A percentile compares a stretch with the other conserved stretches of the same genome.
phyloP scores from a whole-genome alignment of 53 echinoderm and acorn worm genomes.

The Arbacia lixula region DNA sequence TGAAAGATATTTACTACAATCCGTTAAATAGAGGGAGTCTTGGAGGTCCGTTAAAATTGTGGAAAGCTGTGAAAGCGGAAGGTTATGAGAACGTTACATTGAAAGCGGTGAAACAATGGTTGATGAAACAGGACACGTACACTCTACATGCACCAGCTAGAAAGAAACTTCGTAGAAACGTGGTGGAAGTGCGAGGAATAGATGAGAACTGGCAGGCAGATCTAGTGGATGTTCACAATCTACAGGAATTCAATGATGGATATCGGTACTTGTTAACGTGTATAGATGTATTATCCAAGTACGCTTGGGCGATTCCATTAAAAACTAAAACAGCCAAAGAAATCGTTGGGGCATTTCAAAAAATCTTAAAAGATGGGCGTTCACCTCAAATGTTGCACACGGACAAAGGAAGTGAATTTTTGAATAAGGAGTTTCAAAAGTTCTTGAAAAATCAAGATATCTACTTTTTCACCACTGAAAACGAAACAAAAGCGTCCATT shows the following conservation, averaged over 20 bases:
- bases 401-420: conserved; percentile 63
- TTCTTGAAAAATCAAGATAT: conserved; percentile 36
- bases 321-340: conserved; percentile 53
- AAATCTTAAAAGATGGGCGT: conserved; percentile 18
- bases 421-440: conserved; percentile 51
- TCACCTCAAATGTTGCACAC: conserved; percentile 37
- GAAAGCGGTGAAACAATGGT: conserved; percentile 8
- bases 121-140: conserved; percentile 43
- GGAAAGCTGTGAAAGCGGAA: neutral
- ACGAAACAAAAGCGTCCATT: conserved; percentile 58
- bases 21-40: conserved; percentile 1
- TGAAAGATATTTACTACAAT: neutral
- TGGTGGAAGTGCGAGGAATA: conserved; percentile 53
- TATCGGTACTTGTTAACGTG: conserved; percentile 52
- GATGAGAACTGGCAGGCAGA: conserved; percentile 59
- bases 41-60: neutral
- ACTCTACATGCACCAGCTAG: conserved; percentile 48
- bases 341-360: conserved; percentile 33
- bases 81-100: conserved; percentile 1
- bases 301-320: conserved; percentile 28
- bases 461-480: conserved; percentile 54
- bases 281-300: conserved; percentile 61
- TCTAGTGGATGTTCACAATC: conserved; percentile 38
- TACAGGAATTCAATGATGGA: conserved; percentile 49
- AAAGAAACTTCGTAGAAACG: conserved; percentile 47